A percentile compares a stretch with the other conserved stretches of the same genome.
Conservation (phyloP, 2,888 invertebrate genomes). For the Aspidapion aeneum region DNA sequence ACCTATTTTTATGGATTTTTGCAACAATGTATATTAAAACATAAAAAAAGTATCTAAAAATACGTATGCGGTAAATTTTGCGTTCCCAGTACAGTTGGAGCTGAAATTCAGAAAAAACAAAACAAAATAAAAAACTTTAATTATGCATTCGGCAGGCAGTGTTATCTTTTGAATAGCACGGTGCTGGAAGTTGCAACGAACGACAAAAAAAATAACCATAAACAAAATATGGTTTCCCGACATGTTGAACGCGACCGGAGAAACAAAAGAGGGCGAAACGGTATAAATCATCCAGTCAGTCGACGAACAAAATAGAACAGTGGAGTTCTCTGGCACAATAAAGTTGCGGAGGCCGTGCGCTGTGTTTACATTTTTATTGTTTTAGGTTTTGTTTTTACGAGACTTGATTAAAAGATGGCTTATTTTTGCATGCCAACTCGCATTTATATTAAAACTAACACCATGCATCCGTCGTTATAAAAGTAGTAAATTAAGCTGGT, state of each 20-base stretch:
- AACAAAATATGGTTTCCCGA: slow-evolving; percentile 27
- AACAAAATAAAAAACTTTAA: background rate
- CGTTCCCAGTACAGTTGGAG: too few relatives aligned
- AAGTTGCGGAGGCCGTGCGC: slow-evolving; percentile 22
- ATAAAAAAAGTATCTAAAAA: too few relatives aligned
- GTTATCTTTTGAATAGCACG: slow-evolving; percentile 22
- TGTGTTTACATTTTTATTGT: slow-evolving; percentile 28
- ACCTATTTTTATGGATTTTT: too few relatives aligned
- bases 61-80: too few relatives aligned
- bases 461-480: background rate
- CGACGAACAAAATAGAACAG: slow-evolving; percentile 27
- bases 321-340: slow-evolving; percentile 25
- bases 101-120: too few relatives aligned
- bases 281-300: slow-evolving; percentile 23
- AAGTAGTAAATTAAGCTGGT: too few relatives aligned
- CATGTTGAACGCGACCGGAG: slow-evolving; percentile 24
- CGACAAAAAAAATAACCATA: slow-evolving; percentile 18
- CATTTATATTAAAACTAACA: background rate
- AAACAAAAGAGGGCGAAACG: slow-evolving; percentile 23
- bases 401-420: background rate
- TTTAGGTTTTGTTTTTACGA: slow-evolving; percentile 7
- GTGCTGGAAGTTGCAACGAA: too few relatives aligned
- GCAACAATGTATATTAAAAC: too few relatives aligned
- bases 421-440: background rate
- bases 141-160: background rate